Evolutionary conservation across 2,113 vertebrate genomes (phyloP), one percentile per base, ranked within the genome.

Genomic region (Butorides virescens): DNA sequence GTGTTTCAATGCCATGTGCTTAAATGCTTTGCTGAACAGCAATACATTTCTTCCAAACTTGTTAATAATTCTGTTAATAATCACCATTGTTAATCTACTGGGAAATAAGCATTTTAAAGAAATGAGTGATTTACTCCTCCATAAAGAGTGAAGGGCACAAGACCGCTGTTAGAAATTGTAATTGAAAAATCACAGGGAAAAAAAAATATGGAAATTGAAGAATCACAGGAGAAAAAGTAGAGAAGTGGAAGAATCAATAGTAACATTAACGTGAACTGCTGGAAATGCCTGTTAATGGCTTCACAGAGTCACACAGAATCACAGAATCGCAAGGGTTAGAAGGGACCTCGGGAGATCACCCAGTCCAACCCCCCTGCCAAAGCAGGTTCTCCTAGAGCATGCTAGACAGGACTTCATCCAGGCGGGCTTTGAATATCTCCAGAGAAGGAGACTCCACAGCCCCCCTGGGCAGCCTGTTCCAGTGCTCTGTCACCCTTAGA

Each of bases 91-190:
- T 65, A 50, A 32, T 21, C 79, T 58, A 12, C 65, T 4, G 15
- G 83, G 83, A 86, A 91, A 87, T 29, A 49, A 85, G 50, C 7
- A 13, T 84, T 88, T 74, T 67, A 78, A 85, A 67, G 83, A 59
- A 80, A 49, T 12, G 32, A 81, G 68, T 44, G 68, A 52, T 88
- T 73, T 73, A 6, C 58, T 93, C 32, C 82, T 80, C 50, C 2
- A 0, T 5, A 3, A n/a, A 7, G 23, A 90, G 2, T 1, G 1
- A 80, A 50, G 61, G 66, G 52, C 75, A 70, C 7, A 0, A 36
- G 63, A 74, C 49, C 7, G 1, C 42, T 3, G 4, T 16, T 73
- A n/a, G 46, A 11, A 70, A 3, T 2, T 16, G 39, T 58, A 37
- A 74, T 10, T 49, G 80, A 49, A 89, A 91, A 78, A 59, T 67